A percentile compares a stretch with the other conserved stretches of the same genome.
Evolutionary conservation across 2,888 invertebrate genomes (phyloP).

Genomic region (Phyllotreta cruciferae): DNA sequence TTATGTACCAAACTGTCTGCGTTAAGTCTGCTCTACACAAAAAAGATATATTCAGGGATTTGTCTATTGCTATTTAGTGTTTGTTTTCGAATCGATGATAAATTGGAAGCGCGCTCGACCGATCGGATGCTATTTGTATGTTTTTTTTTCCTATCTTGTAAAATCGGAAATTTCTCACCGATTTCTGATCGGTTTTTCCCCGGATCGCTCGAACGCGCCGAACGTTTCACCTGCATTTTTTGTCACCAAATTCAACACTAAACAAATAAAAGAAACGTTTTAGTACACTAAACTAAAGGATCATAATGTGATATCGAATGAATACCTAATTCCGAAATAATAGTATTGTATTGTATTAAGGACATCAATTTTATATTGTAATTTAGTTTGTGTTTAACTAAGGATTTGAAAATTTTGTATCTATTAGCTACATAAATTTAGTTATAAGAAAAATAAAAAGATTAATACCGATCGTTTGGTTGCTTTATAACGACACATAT

Average conservation of each 20-base stretch:
- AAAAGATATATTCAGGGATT: slow-evolving; percentile 12
- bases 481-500: too few relatives aligned
- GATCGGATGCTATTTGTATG: background rate
- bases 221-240: slow-evolving; percentile 3
- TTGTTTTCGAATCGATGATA: slow-evolving; percentile 3
- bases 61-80: slow-evolving; percentile 4
- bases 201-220: background rate
- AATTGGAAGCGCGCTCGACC: slow-evolving; percentile 6
- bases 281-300: slow-evolving; percentile 5
- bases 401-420: slow-evolving; percentile 15
- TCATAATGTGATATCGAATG: slow-evolving; percentile 16
- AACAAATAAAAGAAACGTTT: slow-evolving; percentile 4
- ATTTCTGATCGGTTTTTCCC: too few relatives aligned
- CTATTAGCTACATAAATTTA: slow-evolving; percentile 18
- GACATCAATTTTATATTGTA: slow-evolving; percentile 21
- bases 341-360: slow-evolving; percentile 22
- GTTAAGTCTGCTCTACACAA: background rate
- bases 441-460: slow-evolving; percentile 20
- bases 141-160: background rate
- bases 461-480: background rate
- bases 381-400: slow-evolving; percentile 16
- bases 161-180: too few relatives aligned
- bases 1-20: slow-evolving; percentile 13
- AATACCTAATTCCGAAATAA: slow-evolving; percentile 16
- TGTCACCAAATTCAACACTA: slow-evolving; percentile 10